Percentiles rank a stretch among this genome's conserved stretches.
Evolutionary conservation across 2,888 invertebrate species (phyloP).

Genomic region (Drosophila greeni): DNA sequence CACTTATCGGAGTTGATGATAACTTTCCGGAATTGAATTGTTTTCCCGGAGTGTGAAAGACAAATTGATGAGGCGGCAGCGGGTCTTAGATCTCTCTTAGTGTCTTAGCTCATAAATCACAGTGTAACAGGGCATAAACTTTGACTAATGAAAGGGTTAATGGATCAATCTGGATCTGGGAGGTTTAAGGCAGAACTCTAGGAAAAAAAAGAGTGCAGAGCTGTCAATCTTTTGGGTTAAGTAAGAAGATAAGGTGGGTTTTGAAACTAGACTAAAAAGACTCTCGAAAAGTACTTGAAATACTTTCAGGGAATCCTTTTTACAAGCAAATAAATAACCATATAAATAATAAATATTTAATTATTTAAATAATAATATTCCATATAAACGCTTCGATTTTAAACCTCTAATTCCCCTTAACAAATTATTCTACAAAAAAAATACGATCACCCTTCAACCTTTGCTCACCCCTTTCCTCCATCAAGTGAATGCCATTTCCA

Average conservation of each 20-base stretch:
- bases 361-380: no score
- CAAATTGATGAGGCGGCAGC: conserved; percentile 32
- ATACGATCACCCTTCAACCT: neutral
- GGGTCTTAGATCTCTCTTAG: conserved; percentile 25
- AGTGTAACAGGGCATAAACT: conserved; percentile 30
- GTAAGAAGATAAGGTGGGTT: neutral
- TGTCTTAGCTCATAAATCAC: conserved; percentile 51
- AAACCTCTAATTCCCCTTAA: no score
- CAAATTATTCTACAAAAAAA: neutral
- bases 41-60: conserved; percentile 28
- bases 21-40: conserved; percentile 34
- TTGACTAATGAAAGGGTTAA: conserved; percentile 49
- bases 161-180: conserved; percentile 29
- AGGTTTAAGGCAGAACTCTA: conserved; percentile 5
- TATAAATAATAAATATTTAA: no score
- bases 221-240: neutral
- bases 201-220: neutral
- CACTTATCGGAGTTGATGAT: conserved; percentile 21
- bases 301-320: neutral
- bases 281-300: neutral
- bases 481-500: conserved; percentile 1
- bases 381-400: no score
- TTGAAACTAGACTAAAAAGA: neutral
- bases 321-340: no score
- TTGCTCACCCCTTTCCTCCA: neutral